Evolutionary conservation across 2,113 vertebrate genomes (phyloP).

Genomic region (Geococcyx californianus): DNA sequence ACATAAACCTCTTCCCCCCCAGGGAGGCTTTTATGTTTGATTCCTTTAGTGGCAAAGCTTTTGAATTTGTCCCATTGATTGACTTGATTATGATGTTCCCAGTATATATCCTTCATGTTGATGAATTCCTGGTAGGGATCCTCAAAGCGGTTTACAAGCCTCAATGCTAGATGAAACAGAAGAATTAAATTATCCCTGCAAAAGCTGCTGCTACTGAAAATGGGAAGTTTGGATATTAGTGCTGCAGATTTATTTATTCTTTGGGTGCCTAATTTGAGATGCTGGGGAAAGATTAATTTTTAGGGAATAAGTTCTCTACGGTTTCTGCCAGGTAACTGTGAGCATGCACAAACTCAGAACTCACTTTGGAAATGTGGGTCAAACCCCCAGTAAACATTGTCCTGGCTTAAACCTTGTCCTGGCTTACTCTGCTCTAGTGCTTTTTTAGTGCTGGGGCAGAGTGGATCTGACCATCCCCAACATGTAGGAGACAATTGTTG

Average conservation of each 20-base stretch:
- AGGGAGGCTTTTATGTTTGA: slow-evolving; percentile 67
- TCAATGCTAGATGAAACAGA: slow-evolving; percentile 47
- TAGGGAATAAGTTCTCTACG: not conserved
- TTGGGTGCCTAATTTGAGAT: not conserved
- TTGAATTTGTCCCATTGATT: slow-evolving; percentile 62
- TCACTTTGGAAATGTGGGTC: not conserved
- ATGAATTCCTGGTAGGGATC: slow-evolving; percentile 68
- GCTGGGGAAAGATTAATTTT: not conserved
- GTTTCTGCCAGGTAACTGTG: not conserved
- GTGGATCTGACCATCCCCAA: not conserved
- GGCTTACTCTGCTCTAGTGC: not conserved
- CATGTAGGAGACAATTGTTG: not conserved
- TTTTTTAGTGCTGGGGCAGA: not conserved
- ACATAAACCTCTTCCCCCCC: slow-evolving; percentile 67
- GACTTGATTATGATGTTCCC: slow-evolving; percentile 71
- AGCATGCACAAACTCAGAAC: not conserved
- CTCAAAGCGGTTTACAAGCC: slow-evolving; percentile 49
- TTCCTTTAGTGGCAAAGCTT: slow-evolving; percentile 60
- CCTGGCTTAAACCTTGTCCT: not conserved
- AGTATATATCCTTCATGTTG: slow-evolving; percentile 56
- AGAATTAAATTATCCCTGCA: slow-evolving; percentile 53
- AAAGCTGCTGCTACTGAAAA: slow-evolving; percentile 22
- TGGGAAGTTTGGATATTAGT: slow-evolving; percentile 16
- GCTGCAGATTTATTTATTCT: not conserved
- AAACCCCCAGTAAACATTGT: fast-evolving